Evolutionary conservation across 2,113 vertebrate species (phyloP), one percentile per base, ranked within the genome.

Genomic region (Xyliphius kryptos): DNA sequence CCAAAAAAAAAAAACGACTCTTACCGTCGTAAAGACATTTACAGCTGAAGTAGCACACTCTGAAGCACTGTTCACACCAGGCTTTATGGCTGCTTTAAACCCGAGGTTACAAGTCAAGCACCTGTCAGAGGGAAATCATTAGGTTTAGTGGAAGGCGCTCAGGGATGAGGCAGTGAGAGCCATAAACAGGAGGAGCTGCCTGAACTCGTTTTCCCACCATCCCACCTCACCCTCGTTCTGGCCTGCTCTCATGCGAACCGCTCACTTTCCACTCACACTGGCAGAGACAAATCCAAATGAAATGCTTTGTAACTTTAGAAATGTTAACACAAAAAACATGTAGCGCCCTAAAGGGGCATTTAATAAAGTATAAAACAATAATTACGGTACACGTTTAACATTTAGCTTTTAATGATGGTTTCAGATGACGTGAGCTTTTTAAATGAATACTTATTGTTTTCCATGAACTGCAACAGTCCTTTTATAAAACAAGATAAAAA

Each of bases 391-490:
- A 57, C 62, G 69, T 72, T 48, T 53, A 52, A 60, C 40, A 69
- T 63, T 43, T 15, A n/a, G 54, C 49, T 22, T 69, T 66, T 69
- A 55, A 63, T 43, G 46, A 21, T 53, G n/a, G 49, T 55, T 54
- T 54, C 20, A 67, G 61, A 72, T 70, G 67, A 75, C 63, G 63
- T 64, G 48, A 37, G 43, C 50, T 53, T 71, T 63, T 61, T 49
- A 61, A 73, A 68, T 53, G 56, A 16, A 19, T 50, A 66, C 66
- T 60, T 55, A 58, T 57, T 55, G 58, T 72, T 72, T 75, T 71
- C 63, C 44, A 50, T 60, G 59, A 72, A 72, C 63, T 75, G 50
- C 21, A 62, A 53, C 49, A 57, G 69, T 72, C 56, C 54, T 62
- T 63, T 61, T 48, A 56, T 67, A 70, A 76, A 75, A 70, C 26